A percentile compares a stretch with the other conserved stretches of the same genome.
phyloP scores from a whole-genome alignment of 2,888 invertebrate genomes.

The Lathronympha strigana region DNA sequence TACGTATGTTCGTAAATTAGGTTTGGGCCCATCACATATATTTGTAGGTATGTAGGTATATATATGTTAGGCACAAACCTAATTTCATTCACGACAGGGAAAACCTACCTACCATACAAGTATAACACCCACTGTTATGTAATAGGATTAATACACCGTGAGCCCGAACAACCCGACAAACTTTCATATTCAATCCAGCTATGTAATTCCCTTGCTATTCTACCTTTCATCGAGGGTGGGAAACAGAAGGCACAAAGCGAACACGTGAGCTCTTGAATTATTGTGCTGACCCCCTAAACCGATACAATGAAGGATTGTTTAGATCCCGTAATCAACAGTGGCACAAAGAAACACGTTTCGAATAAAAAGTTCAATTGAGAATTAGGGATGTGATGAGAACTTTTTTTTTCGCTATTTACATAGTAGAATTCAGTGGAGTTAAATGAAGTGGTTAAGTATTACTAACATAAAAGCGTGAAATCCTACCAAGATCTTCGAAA shows the following conservation, averaged over 20 bases:
- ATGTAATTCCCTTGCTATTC: neutral
- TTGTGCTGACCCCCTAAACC: slow-evolving; percentile 26
- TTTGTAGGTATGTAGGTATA: no score
- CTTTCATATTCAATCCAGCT: neutral
- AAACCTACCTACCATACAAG: no score
- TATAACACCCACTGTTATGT: no score
- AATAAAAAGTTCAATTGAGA: slow-evolving; percentile 21
- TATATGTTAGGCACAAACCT: no score
- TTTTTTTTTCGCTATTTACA: neutral
- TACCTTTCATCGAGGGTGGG: slow-evolving; percentile 18
- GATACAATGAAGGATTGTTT: slow-evolving; percentile 24
- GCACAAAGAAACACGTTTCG: slow-evolving; percentile 31
- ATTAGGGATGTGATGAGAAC: slow-evolving; percentile 2
- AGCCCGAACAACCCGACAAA: neutral
- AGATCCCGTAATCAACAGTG: slow-evolving; percentile 31
- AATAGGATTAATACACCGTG: neutral
- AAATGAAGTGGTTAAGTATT: no score
- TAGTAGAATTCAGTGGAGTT: no score
- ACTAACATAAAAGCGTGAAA: no score
- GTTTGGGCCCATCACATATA: no score
- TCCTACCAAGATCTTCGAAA: no score
- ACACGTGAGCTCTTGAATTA: slow-evolving; percentile 24
- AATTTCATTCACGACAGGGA: no score
- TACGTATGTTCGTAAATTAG: no score
- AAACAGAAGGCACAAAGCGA: slow-evolving; percentile 13